Evolutionary conservation across 2,113 vertebrate genomes (phyloP).

Genomic region (Saimiri boliviensis): DNA sequence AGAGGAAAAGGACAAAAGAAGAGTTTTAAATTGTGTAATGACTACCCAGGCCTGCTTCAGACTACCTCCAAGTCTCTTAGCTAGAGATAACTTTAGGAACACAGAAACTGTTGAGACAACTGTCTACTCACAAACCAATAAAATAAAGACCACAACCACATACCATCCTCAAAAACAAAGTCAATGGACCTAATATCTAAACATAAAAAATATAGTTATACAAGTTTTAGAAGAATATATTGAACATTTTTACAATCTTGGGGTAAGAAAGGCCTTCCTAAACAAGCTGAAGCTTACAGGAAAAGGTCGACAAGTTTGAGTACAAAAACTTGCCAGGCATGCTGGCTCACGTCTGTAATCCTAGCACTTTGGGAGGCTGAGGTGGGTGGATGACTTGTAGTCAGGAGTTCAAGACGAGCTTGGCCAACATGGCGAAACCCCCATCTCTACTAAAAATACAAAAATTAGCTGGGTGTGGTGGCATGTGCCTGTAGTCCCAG

Average conservation of each 20-base stretch:
- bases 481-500: no score
- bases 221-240: background rate
- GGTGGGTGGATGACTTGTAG: no score
- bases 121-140: background rate
- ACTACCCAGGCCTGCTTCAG: background rate
- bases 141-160: background rate
- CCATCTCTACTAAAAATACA: no score
- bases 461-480: no score
- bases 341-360: no score
- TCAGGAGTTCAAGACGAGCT: no score
- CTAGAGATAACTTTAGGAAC: background rate
- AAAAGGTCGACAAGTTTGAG: background rate
- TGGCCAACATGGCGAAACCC: no score
- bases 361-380: no score
- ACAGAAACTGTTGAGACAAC: background rate
- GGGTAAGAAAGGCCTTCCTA: background rate
- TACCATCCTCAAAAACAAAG: background rate
- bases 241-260: background rate
- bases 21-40: background rate
- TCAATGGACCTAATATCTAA: background rate
- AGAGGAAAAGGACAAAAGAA: conserved; percentile 27
- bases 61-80: background rate
- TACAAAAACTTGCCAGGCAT: background rate
- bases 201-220: background rate
- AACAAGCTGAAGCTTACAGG: conserved; percentile 12